phyloP scores from a whole-genome alignment of 2,888 invertebrate species.

The Nymphalis urticae region DNA sequence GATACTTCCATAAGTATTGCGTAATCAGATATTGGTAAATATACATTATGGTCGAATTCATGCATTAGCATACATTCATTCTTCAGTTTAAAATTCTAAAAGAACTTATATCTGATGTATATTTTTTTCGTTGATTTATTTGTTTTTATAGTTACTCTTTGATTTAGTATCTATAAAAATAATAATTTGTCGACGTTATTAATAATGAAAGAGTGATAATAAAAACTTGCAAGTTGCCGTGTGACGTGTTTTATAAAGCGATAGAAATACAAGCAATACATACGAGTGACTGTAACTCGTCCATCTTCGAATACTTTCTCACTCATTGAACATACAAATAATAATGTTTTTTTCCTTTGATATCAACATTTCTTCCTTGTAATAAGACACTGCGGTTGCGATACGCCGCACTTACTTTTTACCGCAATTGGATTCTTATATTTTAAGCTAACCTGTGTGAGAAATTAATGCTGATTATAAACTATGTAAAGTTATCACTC shows the following conservation, averaged over 20 bases:
- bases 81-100: too few relatives aligned
- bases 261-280: neutral
- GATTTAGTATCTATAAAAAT: too few relatives aligned
- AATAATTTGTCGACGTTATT: neutral
- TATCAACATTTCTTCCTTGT: slow-evolving; percentile 53
- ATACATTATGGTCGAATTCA: too few relatives aligned
- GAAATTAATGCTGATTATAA: neutral
- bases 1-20: too few relatives aligned
- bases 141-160: neutral
- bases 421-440: slow-evolving; percentile 28
- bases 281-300: slow-evolving; percentile 1
- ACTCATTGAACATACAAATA: slow-evolving; percentile 32
- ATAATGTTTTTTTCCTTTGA: slow-evolving; percentile 44
- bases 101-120: too few relatives aligned
- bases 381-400: slow-evolving; percentile 55
- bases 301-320: slow-evolving; percentile 31
- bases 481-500: too few relatives aligned
- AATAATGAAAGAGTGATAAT: neutral
- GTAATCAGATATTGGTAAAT: too few relatives aligned
- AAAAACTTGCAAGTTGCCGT: neutral
- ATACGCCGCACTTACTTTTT: slow-evolving; percentile 58
- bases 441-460: slow-evolving; percentile 7
- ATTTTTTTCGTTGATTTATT: too few relatives aligned
- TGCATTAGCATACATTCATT: too few relatives aligned
- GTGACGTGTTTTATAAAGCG: neutral